These are phyloP conservation scores for Idris sp. DNA, from an alignment of 1,140 invertebrate species.

Conservation along the genomic window DNA sequence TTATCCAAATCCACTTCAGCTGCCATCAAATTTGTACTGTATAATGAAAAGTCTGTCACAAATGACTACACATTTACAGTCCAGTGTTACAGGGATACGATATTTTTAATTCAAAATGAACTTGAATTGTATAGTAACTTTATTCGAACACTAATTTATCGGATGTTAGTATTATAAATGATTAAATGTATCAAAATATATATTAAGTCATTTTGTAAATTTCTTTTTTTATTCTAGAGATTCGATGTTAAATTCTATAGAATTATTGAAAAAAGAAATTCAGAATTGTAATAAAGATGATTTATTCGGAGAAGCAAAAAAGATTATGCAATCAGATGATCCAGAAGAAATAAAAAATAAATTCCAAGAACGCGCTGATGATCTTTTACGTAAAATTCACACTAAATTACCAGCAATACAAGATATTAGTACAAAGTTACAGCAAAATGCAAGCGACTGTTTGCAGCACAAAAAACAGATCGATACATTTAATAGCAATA, in stretches of 20 bases:
- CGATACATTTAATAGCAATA: background rate
- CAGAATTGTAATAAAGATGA: constrained; percentile 24
- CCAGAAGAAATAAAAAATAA: constrained; percentile 14
- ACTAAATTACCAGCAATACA: background rate
- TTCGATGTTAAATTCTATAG: too few relatives aligned
- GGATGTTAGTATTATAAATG: too few relatives aligned
- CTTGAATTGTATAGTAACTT: too few relatives aligned
- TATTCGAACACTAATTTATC: too few relatives aligned
- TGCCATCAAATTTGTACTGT: background rate
- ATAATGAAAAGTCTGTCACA: too few relatives aligned
- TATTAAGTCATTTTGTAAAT: too few relatives aligned
- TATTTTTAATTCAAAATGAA: too few relatives aligned
- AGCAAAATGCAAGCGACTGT: background rate
- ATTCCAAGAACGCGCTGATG: constrained; percentile 1
- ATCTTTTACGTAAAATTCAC: constrained; percentile 7
- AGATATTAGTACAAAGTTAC: background rate
- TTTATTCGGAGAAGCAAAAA: constrained; percentile 8
- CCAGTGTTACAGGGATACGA: too few relatives aligned
- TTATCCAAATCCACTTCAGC: background rate
- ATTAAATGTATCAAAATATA: too few relatives aligned
- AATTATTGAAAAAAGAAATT: constrained; percentile 42
- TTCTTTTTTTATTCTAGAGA: too few relatives aligned
- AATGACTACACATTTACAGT: too few relatives aligned
- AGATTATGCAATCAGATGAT: constrained; percentile 22
- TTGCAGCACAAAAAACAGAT: background rate